These are phyloP conservation scores for Solenodon paradoxus DNA, from an alignment of 2,113 vertebrate genomes.

Conservation along the genomic window DNA sequence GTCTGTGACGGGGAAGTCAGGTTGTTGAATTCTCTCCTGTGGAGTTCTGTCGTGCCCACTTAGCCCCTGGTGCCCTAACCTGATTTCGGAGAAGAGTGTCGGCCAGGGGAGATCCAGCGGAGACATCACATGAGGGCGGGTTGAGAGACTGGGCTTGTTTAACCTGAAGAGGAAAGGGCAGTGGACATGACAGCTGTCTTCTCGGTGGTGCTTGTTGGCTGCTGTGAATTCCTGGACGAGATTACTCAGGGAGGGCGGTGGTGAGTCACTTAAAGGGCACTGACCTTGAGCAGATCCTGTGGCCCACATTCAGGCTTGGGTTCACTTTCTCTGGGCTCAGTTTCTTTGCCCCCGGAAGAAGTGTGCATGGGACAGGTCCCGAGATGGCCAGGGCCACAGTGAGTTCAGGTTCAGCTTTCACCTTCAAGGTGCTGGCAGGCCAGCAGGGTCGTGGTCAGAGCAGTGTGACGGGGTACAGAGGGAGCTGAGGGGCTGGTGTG, in stretches of 20 bases:
- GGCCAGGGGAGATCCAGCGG: no score
- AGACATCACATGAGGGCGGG: neutral
- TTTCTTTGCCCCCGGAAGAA: neutral
- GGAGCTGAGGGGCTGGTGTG: neutral
- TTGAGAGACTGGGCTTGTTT: neutral
- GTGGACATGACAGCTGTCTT: neutral
- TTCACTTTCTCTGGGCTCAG: neutral
- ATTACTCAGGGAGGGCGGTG: neutral
- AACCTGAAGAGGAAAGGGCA: neutral
- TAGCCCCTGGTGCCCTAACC: no score
- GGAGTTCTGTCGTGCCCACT: no score
- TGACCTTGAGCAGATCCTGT: neutral
- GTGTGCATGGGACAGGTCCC: neutral
- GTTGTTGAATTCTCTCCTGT: neutral
- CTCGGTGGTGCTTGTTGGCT: no score
- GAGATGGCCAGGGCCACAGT: neutral
- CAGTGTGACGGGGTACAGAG: fast-evolving
- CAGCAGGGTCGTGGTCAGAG: neutral
- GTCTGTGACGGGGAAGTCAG: neutral
- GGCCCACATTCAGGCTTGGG: neutral
- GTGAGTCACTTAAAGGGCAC: neutral
- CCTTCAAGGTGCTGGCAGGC: neutral
- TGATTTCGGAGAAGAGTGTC: neutral
- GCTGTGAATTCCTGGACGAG: neutral
- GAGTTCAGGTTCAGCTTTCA: neutral